Base-by-base conservation (phyloP, 2,888 invertebrate species). In the Antitype chi region DNA sequence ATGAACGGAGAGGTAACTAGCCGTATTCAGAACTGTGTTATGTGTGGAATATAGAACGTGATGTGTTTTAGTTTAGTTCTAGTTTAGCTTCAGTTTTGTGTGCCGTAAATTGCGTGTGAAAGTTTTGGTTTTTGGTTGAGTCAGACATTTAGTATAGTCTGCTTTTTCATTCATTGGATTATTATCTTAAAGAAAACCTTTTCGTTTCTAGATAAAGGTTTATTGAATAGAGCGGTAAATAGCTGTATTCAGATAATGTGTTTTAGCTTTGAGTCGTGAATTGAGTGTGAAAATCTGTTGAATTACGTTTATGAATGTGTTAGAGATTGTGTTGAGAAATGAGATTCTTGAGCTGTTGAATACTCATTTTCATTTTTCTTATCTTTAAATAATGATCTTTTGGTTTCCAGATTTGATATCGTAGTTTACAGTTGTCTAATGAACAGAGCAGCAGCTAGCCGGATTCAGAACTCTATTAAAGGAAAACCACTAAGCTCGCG, bases 1-100 rank as follows among this genome's bases (percentile, higher is more conserved):
- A 87, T 87, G 88, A 88, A 87, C 80, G 15, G 25, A 47, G 67
- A 53, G n/a, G 87, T 88, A 87, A 87, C 87, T 80, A 87, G 88
- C 84, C 2, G 84, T 80, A 88, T 87, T 87, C 88, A 87, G 76
- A 64, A 66, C 78, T 49, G 6, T 28, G 85, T 72, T 85, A 74
- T 64, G 59, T 68, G 25, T 59, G 43, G 74, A 72, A 82, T 82
- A 85, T 52, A 62, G 69, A 70, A 43, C 25, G 63, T 47, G 15
- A 28, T 68, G 52, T 80, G 28, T 62, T 80, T 78, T n/a, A 70
- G 84, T 63, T 80, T 17, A 52, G 43, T 17, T 23, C 38, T 43
- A 43, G 23, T 68, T 69, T 32, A 25, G 20, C 3, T 25, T 15
- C 5, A 43, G 32, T 47, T 47, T 47, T 13, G 43, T 11, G 43